Percentiles rank a stretch among this genome's conserved stretches.
phyloP scores from a whole-genome alignment of 2,888 invertebrate species.

The Ennomos erosarius region DNA sequence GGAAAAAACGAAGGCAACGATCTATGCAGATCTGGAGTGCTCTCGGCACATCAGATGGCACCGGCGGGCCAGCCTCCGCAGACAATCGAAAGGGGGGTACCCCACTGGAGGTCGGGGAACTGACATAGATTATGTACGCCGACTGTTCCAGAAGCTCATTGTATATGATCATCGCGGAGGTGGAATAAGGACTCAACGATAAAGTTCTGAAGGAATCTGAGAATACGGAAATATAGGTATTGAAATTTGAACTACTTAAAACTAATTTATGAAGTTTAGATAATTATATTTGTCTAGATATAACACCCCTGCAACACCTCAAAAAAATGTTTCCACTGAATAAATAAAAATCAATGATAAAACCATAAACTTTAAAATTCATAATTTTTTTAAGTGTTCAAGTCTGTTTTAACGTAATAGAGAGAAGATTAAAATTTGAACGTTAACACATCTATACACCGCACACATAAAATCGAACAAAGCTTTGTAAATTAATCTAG shows the following conservation, averaged over 20 bases:
- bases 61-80: slow-evolving; percentile 84
- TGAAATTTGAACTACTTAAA: slow-evolving; percentile 1
- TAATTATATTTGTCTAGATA: too few relatives aligned
- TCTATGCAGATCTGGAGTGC: slow-evolving; percentile 86
- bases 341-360: too few relatives aligned
- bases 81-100: slow-evolving; percentile 82
- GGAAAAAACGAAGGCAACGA: slow-evolving; percentile 85
- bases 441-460: too few relatives aligned
- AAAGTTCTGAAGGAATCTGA: background rate
- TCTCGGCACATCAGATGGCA: slow-evolving; percentile 86
- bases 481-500: too few relatives aligned
- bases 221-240: too few relatives aligned
- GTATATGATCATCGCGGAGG: background rate
- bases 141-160: slow-evolving; percentile 21
- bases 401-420: too few relatives aligned
- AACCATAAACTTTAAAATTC: too few relatives aligned
- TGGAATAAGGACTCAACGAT: background rate
- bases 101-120: slow-evolving; percentile 77
- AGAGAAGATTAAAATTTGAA: too few relatives aligned
- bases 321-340: too few relatives aligned
- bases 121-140: slow-evolving; percentile 67
- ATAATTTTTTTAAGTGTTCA: too few relatives aligned
- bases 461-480: too few relatives aligned
- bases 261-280: background rate
- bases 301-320: too few relatives aligned